Base-by-base conservation (phyloP, 2,888 invertebrate genomes). In the Yponomeuta malinellus region DNA sequence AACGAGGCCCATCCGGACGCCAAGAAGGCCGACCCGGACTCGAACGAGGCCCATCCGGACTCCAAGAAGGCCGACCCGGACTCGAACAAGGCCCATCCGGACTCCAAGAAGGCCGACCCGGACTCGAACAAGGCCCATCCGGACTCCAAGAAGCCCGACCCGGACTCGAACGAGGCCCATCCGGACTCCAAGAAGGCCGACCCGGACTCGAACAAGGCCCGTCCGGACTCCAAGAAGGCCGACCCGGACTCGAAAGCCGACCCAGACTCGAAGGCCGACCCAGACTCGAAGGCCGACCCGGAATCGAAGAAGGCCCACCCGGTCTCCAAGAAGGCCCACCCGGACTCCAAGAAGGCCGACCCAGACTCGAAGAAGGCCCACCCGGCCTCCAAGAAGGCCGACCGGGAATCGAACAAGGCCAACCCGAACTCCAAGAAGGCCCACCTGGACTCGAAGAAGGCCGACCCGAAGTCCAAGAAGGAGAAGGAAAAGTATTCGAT, bases 401-500 rank as follows among this genome's bases (percentile, higher is more conserved):
- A 2, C 33, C 2, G 3, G 33, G 33, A 33, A 2, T 33, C 33
- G 33, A 33, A 33, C 3, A 33, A 33, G 2, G 33, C 33, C 33
- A 0, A 33, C 33, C 33, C 33, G 2, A 78, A 79, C 3, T 69
- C 77, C 0, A 78, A 33, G 33, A 33, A 33, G 33, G 3, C 33
- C 33, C 3, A 2, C 33, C 2, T 5, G 2, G 79, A 79, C 4
- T 70, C 77, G 0, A 78, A 33, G 33, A 33, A 33, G 2, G 33
- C 33, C 33, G 33, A 33, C 3, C 33, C 33, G 33, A 33, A 33
- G 3, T 33, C 33, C 3, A 43, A 74, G 23, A 81, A 78, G 15
- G 78, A 81, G 69, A 83, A 77, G 48, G 85, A 86, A 68, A 81
- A 76, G 68, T 88, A 83, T 71, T 71, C 72, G 23, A 80, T 79